Evolutionary conservation across 2,113 vertebrate genomes (phyloP).

Genomic region (zebrafish (Danio rerio)): DNA sequence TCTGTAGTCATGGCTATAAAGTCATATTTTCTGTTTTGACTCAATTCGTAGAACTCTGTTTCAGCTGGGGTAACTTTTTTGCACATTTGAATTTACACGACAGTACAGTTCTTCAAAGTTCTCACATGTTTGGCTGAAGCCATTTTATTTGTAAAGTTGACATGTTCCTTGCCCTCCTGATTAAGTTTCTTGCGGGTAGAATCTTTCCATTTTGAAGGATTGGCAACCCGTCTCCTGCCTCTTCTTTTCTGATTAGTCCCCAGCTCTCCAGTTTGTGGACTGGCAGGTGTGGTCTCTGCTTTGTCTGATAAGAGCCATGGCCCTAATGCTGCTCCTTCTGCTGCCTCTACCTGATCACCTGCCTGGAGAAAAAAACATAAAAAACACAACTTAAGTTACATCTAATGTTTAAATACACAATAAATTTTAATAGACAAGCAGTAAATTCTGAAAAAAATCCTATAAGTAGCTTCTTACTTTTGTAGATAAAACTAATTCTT

Average conservation of each 20-base stretch:
- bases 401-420: too few relatives aligned
- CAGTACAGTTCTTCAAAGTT: too few relatives aligned
- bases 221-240: too few relatives aligned
- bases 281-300: not conserved
- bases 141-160: too few relatives aligned
- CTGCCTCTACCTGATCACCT: conserved; percentile 5
- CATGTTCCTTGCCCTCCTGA: too few relatives aligned
- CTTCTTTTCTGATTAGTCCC: not conserved
- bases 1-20: conserved; percentile 9
- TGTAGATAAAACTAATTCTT: too few relatives aligned
- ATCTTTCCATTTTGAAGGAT: too few relatives aligned
- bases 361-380: not conserved
- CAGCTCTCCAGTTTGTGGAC: not conserved
- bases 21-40: conserved; percentile 1
- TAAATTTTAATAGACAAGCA: too few relatives aligned
- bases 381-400: not conserved
- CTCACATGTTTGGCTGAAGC: too few relatives aligned
- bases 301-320: not conserved
- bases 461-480: too few relatives aligned
- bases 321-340: not conserved
- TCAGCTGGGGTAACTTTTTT: not conserved
- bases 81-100: conserved; percentile 1
- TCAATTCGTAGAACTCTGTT: conserved; percentile 1
- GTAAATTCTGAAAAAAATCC: too few relatives aligned
- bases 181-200: too few relatives aligned